These are phyloP conservation scores for Chironomus striatipennis DNA, from an alignment of 1,140 invertebrate genomes.

Conservation along the genomic window DNA sequence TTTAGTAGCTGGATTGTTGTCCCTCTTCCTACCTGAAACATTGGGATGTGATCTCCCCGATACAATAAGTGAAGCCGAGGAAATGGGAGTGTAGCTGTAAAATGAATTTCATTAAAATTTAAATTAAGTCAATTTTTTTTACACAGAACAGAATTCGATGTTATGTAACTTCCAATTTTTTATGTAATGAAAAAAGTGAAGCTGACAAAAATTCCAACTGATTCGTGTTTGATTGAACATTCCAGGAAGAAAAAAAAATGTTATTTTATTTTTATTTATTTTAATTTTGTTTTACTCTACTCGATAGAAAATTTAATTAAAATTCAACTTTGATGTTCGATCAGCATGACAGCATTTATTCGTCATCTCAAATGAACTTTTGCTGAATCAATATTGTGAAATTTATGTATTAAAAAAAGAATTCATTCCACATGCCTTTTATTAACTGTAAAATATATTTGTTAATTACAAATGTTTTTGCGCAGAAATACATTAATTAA, in stretches of 20 bases:
- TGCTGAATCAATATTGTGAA: too few relatives aligned
- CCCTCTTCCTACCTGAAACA: constrained; percentile 60
- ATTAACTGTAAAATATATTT: constrained; percentile 3
- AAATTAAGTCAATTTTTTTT: too few relatives aligned
- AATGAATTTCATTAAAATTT: too few relatives aligned
- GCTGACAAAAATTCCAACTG: too few relatives aligned
- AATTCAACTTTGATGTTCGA: constrained; percentile 13
- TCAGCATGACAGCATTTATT: background rate
- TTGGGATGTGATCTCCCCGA: constrained; percentile 56
- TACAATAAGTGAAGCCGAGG: constrained; percentile 58
- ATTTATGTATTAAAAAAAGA: background rate
- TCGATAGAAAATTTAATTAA: constrained; percentile 12
- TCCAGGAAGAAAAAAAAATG: too few relatives aligned
- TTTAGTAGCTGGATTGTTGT: constrained; percentile 48
- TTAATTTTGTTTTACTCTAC: background rate
- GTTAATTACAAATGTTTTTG: constrained; percentile 2
- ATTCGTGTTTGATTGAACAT: too few relatives aligned
- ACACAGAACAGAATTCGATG: too few relatives aligned
- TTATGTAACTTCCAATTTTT: too few relatives aligned
- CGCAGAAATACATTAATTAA: constrained; percentile 2
- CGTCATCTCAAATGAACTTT: background rate
- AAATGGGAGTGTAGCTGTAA: constrained; percentile 36
- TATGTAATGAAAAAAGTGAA: too few relatives aligned
- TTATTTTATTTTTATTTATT: too few relatives aligned
- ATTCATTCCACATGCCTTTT: background rate